Conservation (phyloP, 2,113 vertebrate species). For the Connochaetes taurinus region DNA sequence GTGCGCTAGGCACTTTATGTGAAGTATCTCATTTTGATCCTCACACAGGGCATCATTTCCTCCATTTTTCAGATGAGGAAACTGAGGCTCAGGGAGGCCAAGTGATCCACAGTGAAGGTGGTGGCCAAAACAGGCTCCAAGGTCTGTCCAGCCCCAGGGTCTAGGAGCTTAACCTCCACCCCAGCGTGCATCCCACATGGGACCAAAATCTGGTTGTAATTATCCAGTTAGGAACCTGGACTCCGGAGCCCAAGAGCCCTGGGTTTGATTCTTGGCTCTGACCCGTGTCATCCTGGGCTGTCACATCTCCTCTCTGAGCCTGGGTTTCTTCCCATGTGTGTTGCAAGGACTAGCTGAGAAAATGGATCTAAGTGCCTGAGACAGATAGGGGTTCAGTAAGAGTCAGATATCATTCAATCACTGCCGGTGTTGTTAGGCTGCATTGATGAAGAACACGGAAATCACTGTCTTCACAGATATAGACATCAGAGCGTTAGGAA, state of each 20-base stretch:
- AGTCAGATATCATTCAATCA: neutral
- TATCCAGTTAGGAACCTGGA: neutral
- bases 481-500: neutral
- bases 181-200: neutral
- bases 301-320: neutral
- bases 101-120: neutral
- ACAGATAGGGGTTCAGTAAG: neutral
- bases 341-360: neutral
- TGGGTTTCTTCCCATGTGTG: neutral
- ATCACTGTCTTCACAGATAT: neutral
- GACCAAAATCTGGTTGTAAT: too few relatives aligned
- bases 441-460: neutral
- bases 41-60: neutral
- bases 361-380: neutral
- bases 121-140: neutral
- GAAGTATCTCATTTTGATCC: neutral
- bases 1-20: neutral
- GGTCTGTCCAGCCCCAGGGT: neutral
- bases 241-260: neutral
- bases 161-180: neutral
- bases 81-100: neutral
- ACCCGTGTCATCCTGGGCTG: neutral
- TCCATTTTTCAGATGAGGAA: neutral
- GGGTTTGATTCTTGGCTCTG: neutral
- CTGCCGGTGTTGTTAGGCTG: neutral